Evolutionary conservation across 2,888 invertebrate species (phyloP), one percentile per base, ranked within the genome.

Genomic region (Chelonus formosanus): DNA sequence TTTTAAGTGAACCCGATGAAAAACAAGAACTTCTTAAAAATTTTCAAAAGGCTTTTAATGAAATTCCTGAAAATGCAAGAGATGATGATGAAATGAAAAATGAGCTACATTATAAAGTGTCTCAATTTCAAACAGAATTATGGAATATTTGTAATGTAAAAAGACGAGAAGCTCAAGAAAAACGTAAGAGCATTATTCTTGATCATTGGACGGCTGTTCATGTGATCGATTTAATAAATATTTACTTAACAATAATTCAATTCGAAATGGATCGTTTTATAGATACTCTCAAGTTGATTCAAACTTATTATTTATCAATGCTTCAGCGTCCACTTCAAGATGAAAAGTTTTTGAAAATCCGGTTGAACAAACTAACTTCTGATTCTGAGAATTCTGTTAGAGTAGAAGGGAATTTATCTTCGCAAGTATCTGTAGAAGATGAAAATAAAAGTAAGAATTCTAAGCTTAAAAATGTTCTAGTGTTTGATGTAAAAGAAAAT

Each of bases 21-120:
- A 89, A 89, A 78, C 89, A 89, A 77, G 85, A 86, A 61, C 77
- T 88, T 67, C 84, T 91, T 4, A 78, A 84, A 55, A 78, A 83
- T 31, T 90, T 91, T 77, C 90, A 90, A 79, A 84, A 81, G 44
- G 82, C 85, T 40, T 90, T 88, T 72, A 91, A 91, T 80, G 84
- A 86, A 32, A 86, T 90, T 68, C 88, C 88, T 70, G 84, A 85
- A 66, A 88, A 89, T 74, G 86, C 88, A 82, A 84, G 90, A 3
- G 84, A 86, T 65, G 85, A 89, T 64, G 81, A 84, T 70, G 86
- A 88, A 67, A 84, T 89, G 2, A 90, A 89, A 79, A 87, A 87
- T 65, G 90, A 90, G 80, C 85, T 90, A 81, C 89, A 90, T 72
- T 88, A 88, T 70, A 83, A 87, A 43, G 82, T 88, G 0, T 85